Percentiles rank a stretch among this genome's conserved stretches.
Conservation (phyloP, 2,113 vertebrate species). For the Saccopteryx leptura region DNA sequence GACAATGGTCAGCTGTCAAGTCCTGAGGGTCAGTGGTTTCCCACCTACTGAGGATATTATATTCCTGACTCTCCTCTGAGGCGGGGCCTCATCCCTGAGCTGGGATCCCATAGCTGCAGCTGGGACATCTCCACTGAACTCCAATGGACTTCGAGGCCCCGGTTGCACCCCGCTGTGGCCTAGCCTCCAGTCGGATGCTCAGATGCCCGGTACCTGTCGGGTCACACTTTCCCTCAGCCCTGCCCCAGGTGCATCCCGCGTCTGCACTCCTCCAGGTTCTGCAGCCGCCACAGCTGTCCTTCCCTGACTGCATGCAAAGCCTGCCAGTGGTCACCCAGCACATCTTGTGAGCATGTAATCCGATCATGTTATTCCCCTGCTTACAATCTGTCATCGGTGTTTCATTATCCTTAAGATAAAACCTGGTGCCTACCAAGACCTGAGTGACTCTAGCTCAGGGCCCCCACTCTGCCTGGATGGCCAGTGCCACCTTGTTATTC, state of each 20-base stretch:
- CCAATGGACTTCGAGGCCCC: background rate
- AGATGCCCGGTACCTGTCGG: background rate
- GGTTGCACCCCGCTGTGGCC: background rate
- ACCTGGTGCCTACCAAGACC: background rate
- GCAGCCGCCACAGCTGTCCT: background rate
- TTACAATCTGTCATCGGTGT: background rate
- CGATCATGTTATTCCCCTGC: background rate
- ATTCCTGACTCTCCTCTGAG: background rate
- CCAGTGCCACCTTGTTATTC: background rate
- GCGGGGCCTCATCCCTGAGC: background rate
- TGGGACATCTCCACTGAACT: background rate
- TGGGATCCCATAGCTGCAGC: no score
- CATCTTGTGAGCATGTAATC: background rate
- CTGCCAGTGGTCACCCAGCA: background rate
- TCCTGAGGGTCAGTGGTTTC: background rate
- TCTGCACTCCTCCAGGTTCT: background rate
- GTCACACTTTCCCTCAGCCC: no score
- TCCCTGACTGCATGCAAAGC: background rate
- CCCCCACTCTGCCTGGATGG: background rate
- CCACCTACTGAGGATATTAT: background rate
- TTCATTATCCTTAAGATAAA: background rate
- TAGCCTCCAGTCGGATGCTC: background rate
- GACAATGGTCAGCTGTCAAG: background rate
- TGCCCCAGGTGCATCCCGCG: rapidly evolving
- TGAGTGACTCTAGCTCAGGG: rapidly evolving